Evolutionary conservation across 2,888 invertebrate genomes (phyloP).

Genomic region (Andrena camellia): DNA sequence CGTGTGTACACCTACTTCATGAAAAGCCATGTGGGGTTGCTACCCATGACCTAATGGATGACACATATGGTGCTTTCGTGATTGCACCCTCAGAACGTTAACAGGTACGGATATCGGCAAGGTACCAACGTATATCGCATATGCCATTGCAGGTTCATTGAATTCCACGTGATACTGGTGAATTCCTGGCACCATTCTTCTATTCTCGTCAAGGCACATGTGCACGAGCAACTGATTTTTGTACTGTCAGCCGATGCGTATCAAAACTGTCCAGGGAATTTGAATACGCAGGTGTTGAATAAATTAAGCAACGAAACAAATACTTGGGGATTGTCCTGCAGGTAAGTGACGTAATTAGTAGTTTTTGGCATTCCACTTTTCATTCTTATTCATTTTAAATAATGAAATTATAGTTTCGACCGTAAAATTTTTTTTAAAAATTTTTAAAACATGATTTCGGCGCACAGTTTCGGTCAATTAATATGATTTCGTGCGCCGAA

Average conservation of each 20-base stretch:
- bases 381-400: too few relatives aligned
- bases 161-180: conserved; percentile 47
- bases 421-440: too few relatives aligned
- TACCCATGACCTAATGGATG: conserved; percentile 59
- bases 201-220: background rate
- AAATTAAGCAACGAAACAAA: conserved; percentile 10
- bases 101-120: conserved; percentile 58
- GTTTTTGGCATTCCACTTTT: background rate
- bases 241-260: background rate
- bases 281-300: background rate
- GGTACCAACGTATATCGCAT: conserved; percentile 71
- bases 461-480: too few relatives aligned
- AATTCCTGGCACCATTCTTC: conserved; percentile 28
- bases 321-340: background rate
- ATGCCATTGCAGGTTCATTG: conserved; percentile 71
- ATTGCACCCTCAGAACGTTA: conserved; percentile 41
- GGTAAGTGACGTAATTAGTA: background rate
- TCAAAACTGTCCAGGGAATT: conserved; percentile 8
- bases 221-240: conserved; percentile 16
- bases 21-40: conserved; percentile 63
- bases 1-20: conserved; percentile 46
- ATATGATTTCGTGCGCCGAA: too few relatives aligned
- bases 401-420: too few relatives aligned
- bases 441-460: too few relatives aligned
- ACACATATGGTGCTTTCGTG: conserved; percentile 64